These are phyloP conservation scores for Aphidius colemani DNA, from an alignment of 2,888 invertebrate genomes.

Conservation along the genomic window DNA sequence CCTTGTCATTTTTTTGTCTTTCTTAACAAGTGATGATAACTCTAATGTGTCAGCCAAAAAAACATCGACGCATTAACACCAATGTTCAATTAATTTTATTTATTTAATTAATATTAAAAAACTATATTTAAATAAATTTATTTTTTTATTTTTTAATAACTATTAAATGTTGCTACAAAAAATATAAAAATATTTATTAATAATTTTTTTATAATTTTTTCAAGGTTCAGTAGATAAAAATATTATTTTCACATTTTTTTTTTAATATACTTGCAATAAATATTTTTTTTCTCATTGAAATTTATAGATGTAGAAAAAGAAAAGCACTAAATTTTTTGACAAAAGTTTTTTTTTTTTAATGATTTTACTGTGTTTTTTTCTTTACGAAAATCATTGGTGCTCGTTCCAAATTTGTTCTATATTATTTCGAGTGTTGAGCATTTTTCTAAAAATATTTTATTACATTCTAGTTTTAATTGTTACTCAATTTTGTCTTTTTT, in stretches of 20 bases:
- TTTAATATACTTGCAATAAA: background rate
- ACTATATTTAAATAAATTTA: too few species aligned
- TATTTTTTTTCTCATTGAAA: background rate
- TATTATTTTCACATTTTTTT: background rate
- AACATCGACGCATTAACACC: too few species aligned
- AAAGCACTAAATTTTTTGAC: background rate
- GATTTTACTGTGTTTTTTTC: background rate
- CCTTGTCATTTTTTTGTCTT: constrained; percentile 15
- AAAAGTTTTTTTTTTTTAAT: background rate
- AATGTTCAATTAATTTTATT: too few species aligned
- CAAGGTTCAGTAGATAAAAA: constrained; percentile 1
- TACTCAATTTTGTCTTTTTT: too few species aligned
- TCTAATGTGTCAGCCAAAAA: too few species aligned
- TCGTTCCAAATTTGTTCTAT: constrained; percentile 38
- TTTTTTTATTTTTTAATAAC: too few species aligned
- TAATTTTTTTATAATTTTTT: background rate
- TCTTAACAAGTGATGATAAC: background rate
- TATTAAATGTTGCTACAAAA: too few species aligned
- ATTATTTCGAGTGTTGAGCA: constrained; percentile 27
- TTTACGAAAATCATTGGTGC: constrained; percentile 28
- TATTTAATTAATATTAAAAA: too few species aligned
- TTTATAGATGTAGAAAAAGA: background rate
- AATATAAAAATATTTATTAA: too few species aligned
- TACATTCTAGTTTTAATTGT: too few species aligned
- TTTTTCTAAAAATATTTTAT: too few species aligned